These are phyloP conservation scores for Zygothrica quintamaculata DNA, from an alignment of 2,888 invertebrate species.

Conservation along the genomic window DNA sequence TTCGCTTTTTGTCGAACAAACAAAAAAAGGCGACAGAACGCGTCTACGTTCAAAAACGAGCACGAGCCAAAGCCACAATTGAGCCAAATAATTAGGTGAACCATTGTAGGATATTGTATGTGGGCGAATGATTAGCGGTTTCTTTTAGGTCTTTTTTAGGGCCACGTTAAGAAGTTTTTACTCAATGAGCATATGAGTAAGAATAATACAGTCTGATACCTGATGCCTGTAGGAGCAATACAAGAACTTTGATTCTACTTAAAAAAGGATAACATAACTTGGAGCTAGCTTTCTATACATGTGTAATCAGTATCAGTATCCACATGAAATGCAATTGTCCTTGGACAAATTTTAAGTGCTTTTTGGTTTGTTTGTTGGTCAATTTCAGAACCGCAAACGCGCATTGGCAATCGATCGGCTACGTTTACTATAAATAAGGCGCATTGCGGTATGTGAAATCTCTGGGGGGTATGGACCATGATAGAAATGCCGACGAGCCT, in stretches of 20 bases:
- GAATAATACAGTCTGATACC: too few relatives aligned
- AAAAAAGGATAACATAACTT: too few relatives aligned
- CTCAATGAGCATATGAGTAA: constrained; percentile 30
- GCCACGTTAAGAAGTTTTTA: not conserved
- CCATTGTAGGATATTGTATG: constrained; percentile 68
- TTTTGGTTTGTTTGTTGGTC: not conserved
- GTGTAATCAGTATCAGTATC: too few relatives aligned
- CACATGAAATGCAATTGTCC: too few relatives aligned
- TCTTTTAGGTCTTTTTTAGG: constrained; percentile 65
- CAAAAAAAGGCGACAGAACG: constrained; percentile 29
- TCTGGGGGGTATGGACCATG: constrained; percentile 27
- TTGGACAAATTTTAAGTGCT: not conserved
- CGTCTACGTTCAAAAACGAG: too few relatives aligned
- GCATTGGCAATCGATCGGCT: constrained; percentile 65
- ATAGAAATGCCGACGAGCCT: constrained; percentile 41
- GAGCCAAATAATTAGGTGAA: constrained; percentile 76
- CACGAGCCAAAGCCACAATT: constrained; percentile 57
- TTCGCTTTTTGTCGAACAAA: constrained; percentile 73
- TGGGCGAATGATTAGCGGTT: constrained; percentile 70
- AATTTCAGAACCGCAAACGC: constrained; percentile 49
- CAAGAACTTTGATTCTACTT: too few relatives aligned
- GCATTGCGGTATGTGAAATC: constrained; percentile 62
- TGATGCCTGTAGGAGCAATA: not conserved
- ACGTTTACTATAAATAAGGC: constrained; percentile 77
- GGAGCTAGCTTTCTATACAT: too few relatives aligned